Percentiles rank a stretch among this genome's conserved stretches.
Conservation (phyloP, 2,888 invertebrate species). For the Thereva nobilitata region DNA sequence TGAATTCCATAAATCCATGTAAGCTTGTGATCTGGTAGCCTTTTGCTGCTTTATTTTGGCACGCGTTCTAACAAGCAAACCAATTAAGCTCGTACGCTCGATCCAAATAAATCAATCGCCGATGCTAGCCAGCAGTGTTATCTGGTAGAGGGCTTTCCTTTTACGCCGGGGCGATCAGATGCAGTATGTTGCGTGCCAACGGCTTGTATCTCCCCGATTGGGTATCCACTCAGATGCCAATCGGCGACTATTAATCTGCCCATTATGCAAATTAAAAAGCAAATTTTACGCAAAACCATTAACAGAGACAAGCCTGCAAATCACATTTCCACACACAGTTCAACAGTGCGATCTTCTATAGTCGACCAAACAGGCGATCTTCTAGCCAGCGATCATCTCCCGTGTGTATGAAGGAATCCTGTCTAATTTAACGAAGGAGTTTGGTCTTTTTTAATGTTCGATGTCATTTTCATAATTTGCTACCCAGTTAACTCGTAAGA, state of each 20-base stretch:
- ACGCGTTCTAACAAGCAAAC: constrained; percentile 30
- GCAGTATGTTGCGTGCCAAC: constrained; percentile 11
- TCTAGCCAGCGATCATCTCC: neutral
- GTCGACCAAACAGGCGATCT: too few species aligned
- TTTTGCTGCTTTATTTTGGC: constrained; percentile 23
- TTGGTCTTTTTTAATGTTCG: constrained; percentile 20
- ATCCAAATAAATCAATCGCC: constrained; percentile 20
- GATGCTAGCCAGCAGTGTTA: constrained; percentile 8
- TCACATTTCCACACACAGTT: constrained; percentile 2
- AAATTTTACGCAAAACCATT: constrained; percentile 14
- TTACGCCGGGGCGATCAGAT: neutral
- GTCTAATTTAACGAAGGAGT: constrained; percentile 16
- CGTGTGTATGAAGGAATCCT: constrained; percentile 3
- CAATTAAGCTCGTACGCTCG: constrained; percentile 20
- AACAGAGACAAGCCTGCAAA: neutral
- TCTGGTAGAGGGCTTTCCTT: constrained; percentile 22
- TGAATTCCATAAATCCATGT: constrained; percentile 13
- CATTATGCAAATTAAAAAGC: constrained; percentile 29
- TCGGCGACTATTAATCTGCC: constrained; percentile 26
- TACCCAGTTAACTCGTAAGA: constrained; percentile 31
- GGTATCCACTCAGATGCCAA: constrained; percentile 19
- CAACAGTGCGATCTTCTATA: neutral
- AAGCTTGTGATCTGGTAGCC: neutral
- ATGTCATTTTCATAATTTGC: constrained; percentile 33
- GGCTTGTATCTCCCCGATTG: constrained; percentile 14